A percentile compares a stretch with the other conserved stretches of the same genome.
Evolutionary conservation across 2,888 invertebrate genomes (phyloP).

Genomic region (Melanostoma mellinum): DNA sequence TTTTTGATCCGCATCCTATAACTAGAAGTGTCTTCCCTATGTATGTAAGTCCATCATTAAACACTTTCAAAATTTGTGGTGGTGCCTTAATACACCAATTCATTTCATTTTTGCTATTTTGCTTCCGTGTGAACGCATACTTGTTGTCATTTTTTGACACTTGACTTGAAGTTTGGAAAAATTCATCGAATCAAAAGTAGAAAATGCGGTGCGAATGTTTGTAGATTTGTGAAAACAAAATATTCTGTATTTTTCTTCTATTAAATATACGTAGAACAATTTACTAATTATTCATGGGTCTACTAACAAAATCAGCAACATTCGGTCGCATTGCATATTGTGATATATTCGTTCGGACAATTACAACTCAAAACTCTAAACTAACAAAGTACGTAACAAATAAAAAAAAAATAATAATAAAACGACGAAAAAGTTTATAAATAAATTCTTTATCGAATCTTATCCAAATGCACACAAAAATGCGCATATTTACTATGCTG

Average conservation of each 20-base stretch:
- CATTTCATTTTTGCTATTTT: too few relatives aligned
- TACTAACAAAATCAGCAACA: slow-evolving; percentile 44
- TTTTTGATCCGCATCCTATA: too few relatives aligned
- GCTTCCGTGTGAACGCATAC: too few relatives aligned
- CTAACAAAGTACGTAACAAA: slow-evolving; percentile 64
- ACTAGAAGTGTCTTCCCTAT: too few relatives aligned
- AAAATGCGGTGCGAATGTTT: slow-evolving; percentile 57
- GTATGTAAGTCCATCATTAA: too few relatives aligned
- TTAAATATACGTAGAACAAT: slow-evolving; percentile 41
- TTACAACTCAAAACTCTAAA: slow-evolving; percentile 65
- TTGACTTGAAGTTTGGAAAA: slow-evolving; percentile 3
- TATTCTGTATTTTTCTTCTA: slow-evolving; percentile 39
- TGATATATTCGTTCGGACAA: slow-evolving; percentile 70
- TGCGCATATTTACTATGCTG: slow-evolving; percentile 38
- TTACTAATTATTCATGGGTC: slow-evolving; percentile 58
- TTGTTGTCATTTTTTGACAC: slow-evolving; percentile 21
- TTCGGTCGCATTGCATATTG: slow-evolving; percentile 66
- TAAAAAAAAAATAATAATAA: background rate
- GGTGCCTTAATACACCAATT: too few relatives aligned
- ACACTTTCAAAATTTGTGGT: too few relatives aligned
- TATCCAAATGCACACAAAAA: slow-evolving; percentile 5
- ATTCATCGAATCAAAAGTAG: background rate
- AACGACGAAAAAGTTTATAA: slow-evolving; percentile 36
- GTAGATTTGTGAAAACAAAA: slow-evolving; percentile 35
- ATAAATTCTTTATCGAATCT: slow-evolving; percentile 45